A percentile compares a stretch with the other conserved stretches of the same genome.
These are phyloP conservation scores for Gerosis bhagava DNA, from an alignment of 2,888 invertebrate genomes.

Conservation along the genomic window DNA sequence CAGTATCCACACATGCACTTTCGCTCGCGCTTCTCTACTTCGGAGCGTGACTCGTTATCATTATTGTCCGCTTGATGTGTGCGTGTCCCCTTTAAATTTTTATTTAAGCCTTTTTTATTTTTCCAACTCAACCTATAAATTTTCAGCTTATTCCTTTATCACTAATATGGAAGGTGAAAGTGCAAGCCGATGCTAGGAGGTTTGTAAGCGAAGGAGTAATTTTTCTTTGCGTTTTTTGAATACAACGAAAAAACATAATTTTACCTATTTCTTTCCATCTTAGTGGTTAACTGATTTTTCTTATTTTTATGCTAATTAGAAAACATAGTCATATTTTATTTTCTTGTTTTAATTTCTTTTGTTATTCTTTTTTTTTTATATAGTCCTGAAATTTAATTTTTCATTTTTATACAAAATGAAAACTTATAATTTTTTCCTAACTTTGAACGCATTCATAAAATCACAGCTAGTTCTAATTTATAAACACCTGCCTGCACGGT, in stretches of 20 bases:
- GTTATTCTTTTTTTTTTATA: slow-evolving; percentile 1
- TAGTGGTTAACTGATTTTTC: slow-evolving; percentile 14
- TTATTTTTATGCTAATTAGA: too few relatives aligned
- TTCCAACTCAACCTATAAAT: slow-evolving; percentile 5
- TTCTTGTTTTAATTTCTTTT: neutral
- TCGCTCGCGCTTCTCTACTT: slow-evolving; percentile 64
- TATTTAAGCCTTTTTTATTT: slow-evolving; percentile 3
- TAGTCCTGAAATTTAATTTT: neutral
- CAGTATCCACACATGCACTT: slow-evolving; percentile 75
- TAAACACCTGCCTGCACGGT: too few relatives aligned
- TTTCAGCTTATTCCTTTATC: slow-evolving; percentile 18
- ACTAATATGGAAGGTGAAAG: slow-evolving; percentile 26
- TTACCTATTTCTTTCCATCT: slow-evolving; percentile 22
- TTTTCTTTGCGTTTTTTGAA: slow-evolving; percentile 5
- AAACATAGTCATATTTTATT: too few relatives aligned
- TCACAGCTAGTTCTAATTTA: slow-evolving; percentile 21
- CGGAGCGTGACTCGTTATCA: slow-evolving; percentile 32
- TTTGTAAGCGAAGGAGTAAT: slow-evolving; percentile 20
- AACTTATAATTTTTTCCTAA: slow-evolving; percentile 1
- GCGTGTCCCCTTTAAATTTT: slow-evolving; percentile 26
- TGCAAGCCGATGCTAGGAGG: slow-evolving; percentile 18
- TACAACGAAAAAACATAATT: neutral
- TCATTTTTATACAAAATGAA: too few relatives aligned
- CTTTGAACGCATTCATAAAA: slow-evolving; percentile 15
- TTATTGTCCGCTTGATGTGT: slow-evolving; percentile 32